Conservation (phyloP, 2,888 invertebrate genomes). For the Ptychoptera albimana region DNA sequence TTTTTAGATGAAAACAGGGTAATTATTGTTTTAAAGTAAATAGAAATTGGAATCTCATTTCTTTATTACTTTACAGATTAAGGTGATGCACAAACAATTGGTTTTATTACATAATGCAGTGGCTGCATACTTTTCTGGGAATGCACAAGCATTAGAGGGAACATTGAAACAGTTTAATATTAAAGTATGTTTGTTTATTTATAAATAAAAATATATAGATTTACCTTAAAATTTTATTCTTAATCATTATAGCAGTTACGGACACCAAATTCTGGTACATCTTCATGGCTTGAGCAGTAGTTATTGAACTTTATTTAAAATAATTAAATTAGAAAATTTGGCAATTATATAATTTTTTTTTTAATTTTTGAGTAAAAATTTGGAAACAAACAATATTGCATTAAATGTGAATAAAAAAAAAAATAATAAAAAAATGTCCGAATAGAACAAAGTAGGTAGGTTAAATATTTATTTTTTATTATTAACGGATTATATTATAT, state of each 20-base stretch:
- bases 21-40: slow-evolving; percentile 17
- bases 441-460: too few species aligned
- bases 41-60: background rate
- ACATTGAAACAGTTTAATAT: slow-evolving; percentile 92
- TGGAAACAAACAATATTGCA: too few species aligned
- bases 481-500: too few species aligned
- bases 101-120: slow-evolving; percentile 92
- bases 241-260: slow-evolving; percentile 30
- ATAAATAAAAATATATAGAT: background rate
- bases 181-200: slow-evolving; percentile 36
- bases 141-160: slow-evolving; percentile 82
- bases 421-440: too few species aligned
- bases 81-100: slow-evolving; percentile 97
- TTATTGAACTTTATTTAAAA: slow-evolving; percentile 5
- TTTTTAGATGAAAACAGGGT: slow-evolving; percentile 96
- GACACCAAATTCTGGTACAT: slow-evolving; percentile 56
- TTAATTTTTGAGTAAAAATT: too few species aligned
- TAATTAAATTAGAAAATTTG: too few species aligned
- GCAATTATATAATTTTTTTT: too few species aligned
- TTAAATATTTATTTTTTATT: too few species aligned
- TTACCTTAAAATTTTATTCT: background rate
- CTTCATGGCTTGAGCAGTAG: slow-evolving; percentile 71
- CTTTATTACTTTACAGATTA: slow-evolving; percentile 49
- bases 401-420: too few species aligned
- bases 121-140: slow-evolving; percentile 93